Percentiles rank a stretch among this genome's conserved stretches.
These are phyloP conservation scores for Erethizon dorsatum DNA, from an alignment of 2,797 vertebrate genomes.

Conservation along the genomic window DNA sequence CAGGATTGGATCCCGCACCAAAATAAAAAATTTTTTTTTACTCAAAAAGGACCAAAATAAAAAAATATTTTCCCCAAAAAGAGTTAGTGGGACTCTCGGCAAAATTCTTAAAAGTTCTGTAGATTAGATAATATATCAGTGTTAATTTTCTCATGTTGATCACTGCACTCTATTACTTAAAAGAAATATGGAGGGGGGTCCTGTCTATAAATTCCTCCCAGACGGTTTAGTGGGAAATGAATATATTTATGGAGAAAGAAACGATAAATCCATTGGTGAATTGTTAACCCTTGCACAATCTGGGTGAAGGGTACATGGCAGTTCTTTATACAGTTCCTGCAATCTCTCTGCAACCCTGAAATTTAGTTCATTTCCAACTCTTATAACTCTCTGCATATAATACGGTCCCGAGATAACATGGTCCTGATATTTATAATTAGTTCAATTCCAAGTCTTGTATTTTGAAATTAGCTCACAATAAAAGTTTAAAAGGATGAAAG, in stretches of 20 bases:
- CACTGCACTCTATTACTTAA: neutral
- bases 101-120: constrained; percentile 1
- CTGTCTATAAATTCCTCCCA: constrained; percentile 6
- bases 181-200: neutral
- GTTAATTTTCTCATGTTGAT: constrained; percentile 36
- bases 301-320: neutral
- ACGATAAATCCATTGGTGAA: constrained; percentile 32
- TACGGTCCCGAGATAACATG: neutral
- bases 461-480: constrained; percentile 40
- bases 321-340: constrained; percentile 34
- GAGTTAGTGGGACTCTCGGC: neutral
- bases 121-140: neutral
- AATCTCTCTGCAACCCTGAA: constrained; percentile 42
- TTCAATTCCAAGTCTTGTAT: neutral
- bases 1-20: neutral
- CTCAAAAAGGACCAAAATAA: neutral
- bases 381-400: neutral
- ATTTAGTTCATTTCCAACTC: constrained; percentile 10
- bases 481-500: constrained; percentile 36
- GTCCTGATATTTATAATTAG: neutral
- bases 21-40: neutral
- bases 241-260: neutral
- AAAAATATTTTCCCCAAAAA: neutral
- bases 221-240: neutral
- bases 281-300: neutral